These are phyloP conservation scores for Sarcophaga variegata DNA, from an alignment of 2,888 invertebrate genomes.

Conservation along the genomic window DNA sequence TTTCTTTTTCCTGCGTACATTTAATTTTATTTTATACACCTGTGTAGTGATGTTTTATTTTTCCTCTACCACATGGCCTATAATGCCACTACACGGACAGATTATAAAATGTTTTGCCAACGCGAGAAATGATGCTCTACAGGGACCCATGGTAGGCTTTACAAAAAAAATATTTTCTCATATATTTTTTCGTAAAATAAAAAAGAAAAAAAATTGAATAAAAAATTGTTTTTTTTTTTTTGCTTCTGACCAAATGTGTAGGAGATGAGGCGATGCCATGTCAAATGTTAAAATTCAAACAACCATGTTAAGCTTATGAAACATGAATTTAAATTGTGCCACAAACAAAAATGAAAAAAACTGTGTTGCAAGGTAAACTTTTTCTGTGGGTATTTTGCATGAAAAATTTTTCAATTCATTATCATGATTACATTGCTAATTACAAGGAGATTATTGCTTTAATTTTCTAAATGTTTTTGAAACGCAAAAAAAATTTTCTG, in stretches of 20 bases:
- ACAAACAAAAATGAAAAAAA: neutral
- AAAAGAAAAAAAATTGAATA: too few species aligned
- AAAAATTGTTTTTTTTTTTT: neutral
- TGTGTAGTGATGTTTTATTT: slow-evolving; percentile 41
- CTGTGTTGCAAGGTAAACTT: neutral
- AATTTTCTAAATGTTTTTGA: too few species aligned
- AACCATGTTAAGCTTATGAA: slow-evolving; percentile 8
- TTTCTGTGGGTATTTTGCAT: neutral
- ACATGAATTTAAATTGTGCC: slow-evolving; percentile 15
- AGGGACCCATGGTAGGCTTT: neutral
- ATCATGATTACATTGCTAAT: too few species aligned
- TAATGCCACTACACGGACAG: slow-evolving; percentile 15
- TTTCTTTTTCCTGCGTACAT: slow-evolving; percentile 17
- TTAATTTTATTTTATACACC: slow-evolving; percentile 38
- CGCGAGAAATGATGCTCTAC: slow-evolving; percentile 17
- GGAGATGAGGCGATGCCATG: neutral
- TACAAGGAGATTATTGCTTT: too few species aligned
- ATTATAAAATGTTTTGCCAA: slow-evolving; percentile 39
- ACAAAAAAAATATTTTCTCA: slow-evolving; percentile 20
- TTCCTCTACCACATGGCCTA: slow-evolving; percentile 18
- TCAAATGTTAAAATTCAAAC: slow-evolving; percentile 32
- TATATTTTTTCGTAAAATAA: too few species aligned
- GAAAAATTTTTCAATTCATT: too few species aligned
- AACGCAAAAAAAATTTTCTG: too few species aligned
- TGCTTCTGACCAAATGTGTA: slow-evolving; percentile 25